Evolutionary conservation across 2,888 invertebrate species (phyloP), one percentile per base, ranked within the genome.

Genomic region (Epinotia bilunana): DNA sequence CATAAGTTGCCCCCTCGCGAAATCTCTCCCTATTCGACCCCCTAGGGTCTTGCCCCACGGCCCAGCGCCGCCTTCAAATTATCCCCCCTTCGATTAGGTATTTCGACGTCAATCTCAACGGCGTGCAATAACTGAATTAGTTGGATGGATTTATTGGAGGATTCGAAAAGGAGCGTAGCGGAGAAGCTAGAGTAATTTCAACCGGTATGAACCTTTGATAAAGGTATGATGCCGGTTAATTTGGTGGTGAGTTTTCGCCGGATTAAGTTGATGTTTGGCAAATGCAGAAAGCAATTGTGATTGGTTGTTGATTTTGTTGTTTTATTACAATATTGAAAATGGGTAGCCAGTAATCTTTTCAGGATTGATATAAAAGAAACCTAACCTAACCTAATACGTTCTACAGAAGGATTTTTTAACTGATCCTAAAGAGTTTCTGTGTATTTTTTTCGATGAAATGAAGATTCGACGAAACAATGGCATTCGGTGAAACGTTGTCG

Each of bases 51-150:
- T 57, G 16, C 61, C 70, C 71, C 74, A 20, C 16, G 13, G 63
- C 60, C 9, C 39, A 39, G 39, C 39, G 43, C 75, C 75, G 75
- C 75, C 75, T 75, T 75, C 70, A 23, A 58, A 72, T 74, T 69
- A 74, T 61, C 67, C 64, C 70, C 74, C 64, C 74, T 39, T 75
- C 75, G 75, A 75, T 75, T 67, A 75, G 74, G 65, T 75, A 75
- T 72, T 75, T 72, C 67, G 65, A 72, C 73, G 68, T 72, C 67
- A 74, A 65, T 74, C 65, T 65, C 46, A 74, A 74, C 53, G 65
- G 61, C 68, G 75, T 67, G 73, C 72, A 73, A 73, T 73, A 74
- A 74, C 70, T 70, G 39, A 74, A 74, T 74, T 74, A 74, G 69
- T 64, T 70, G 49, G 74, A 74, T 33, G 58, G 74, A 74, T 71